Evolutionary conservation across 1,140 invertebrate genomes (phyloP).

Genomic region (Heliconius eleuchia): DNA sequence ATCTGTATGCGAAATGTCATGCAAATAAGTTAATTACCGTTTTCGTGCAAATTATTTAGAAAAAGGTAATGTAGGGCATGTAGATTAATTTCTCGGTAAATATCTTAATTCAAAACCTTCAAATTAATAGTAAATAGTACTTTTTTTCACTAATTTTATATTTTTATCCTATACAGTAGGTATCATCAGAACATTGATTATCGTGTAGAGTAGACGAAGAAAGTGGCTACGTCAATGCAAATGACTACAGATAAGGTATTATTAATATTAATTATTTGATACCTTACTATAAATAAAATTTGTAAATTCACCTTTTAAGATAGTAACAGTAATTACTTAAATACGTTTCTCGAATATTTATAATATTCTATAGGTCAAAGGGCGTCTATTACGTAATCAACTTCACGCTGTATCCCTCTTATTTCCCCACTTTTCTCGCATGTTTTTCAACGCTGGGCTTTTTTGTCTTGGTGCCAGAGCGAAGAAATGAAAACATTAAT

Average conservation of each 20-base stretch:
- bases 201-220: background rate
- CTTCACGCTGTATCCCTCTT: no score
- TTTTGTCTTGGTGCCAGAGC: no score
- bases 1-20: background rate
- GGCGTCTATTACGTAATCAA: no score
- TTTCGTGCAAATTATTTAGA: no score
- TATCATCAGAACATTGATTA: background rate
- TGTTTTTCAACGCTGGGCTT: no score
- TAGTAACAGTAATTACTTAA: background rate
- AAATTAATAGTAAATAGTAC: background rate
- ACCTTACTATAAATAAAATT: background rate
- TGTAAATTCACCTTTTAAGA: background rate
- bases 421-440: no score
- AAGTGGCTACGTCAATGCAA: conserved; percentile 11
- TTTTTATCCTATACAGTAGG: background rate
- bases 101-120: no score
- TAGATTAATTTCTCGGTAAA: no score
- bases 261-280: background rate
- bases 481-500: no score
- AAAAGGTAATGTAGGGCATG: no score
- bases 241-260: background rate
- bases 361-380: no score
- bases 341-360: no score
- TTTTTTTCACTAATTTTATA: background rate
- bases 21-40: background rate